A percentile compares a stretch with the other conserved stretches of the same genome.
These are phyloP conservation scores for Nesometra sesokonis DNA, from an alignment of 35 echinoderm and acorn worm species.

Conservation along the genomic window DNA sequence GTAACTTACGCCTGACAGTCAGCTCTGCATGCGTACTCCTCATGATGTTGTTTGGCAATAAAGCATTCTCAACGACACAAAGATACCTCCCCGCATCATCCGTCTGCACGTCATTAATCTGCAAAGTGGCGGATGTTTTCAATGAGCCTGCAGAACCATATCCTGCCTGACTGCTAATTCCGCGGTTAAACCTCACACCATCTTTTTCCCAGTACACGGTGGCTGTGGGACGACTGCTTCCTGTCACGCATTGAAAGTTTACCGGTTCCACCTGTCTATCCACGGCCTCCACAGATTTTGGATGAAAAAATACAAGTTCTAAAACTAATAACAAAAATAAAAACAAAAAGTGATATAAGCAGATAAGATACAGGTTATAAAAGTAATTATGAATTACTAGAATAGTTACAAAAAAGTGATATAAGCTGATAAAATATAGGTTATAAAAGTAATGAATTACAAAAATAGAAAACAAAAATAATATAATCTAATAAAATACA, in stretches of 20 bases:
- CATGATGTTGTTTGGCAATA: conserved; percentile 31
- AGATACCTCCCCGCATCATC: conserved; percentile 49
- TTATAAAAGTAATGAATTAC: too few species aligned
- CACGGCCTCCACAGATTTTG: conserved; percentile 29
- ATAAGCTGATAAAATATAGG: too few species aligned
- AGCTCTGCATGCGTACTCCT: conserved; percentile 47
- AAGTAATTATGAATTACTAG: too few species aligned
- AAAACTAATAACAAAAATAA: conserved; percentile 29
- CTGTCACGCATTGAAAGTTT: conserved; percentile 90
- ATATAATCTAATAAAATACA: too few species aligned
- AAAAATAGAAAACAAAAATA: too few species aligned
- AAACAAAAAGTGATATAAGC: too few species aligned
- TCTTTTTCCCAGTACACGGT: conserved; percentile 84
- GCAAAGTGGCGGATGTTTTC: conserved; percentile 70
- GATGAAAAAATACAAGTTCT: conserved; percentile 46
- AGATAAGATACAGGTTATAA: too few species aligned
- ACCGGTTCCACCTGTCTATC: conserved; percentile 64
- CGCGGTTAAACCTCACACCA: conserved; percentile 27
- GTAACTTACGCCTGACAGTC: conserved; percentile 53
- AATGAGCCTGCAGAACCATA: conserved; percentile 61
- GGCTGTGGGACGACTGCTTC: conserved; percentile 58
- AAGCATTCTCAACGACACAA: conserved; percentile 63
- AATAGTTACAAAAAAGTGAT: too few species aligned
- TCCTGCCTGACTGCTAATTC: not conserved
- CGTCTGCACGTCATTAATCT: conserved; percentile 62